Evolutionary conservation across 1,140 invertebrate genomes (phyloP).

Genomic region (Andricus grossulariae): DNA sequence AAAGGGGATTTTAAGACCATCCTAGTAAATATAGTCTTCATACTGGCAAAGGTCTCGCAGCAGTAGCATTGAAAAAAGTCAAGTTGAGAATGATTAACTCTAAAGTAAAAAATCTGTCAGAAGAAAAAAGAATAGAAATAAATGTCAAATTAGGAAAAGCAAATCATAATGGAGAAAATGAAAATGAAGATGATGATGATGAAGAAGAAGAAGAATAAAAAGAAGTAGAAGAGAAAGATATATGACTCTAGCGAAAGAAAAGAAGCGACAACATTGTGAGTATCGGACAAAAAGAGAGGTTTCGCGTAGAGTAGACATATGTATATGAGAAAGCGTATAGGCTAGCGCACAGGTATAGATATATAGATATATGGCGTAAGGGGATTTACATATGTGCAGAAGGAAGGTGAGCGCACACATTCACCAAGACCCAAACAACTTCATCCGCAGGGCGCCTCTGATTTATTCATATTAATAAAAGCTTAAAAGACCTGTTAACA

Average conservation of each 20-base stretch:
- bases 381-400: conserved; percentile 47
- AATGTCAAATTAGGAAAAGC: conserved; percentile 39
- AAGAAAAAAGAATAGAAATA: no score
- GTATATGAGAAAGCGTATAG: no score
- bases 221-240: conserved; percentile 38
- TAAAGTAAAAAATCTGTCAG: no score
- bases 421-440: conserved; percentile 68
- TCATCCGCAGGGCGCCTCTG: conserved; percentile 73
- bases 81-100: no score
- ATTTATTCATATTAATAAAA: conserved; percentile 77
- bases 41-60: no score
- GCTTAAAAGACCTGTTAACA: conserved; percentile 71
- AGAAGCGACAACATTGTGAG: conserved; percentile 64
- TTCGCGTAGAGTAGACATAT: conserved; percentile 34
- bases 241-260: conserved; percentile 47
- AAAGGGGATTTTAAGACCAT: no score
- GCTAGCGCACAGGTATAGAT: background rate
- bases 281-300: conserved; percentile 64
- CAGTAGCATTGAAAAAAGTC: no score
- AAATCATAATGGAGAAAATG: conserved; percentile 48
- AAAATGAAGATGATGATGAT: conserved; percentile 41
- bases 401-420: conserved; percentile 58
- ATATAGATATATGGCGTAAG: conserved; percentile 46
- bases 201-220: background rate
- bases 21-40: no score